Conservation (phyloP, 2,113 vertebrate species). For the Nematolebias whitei region DNA sequence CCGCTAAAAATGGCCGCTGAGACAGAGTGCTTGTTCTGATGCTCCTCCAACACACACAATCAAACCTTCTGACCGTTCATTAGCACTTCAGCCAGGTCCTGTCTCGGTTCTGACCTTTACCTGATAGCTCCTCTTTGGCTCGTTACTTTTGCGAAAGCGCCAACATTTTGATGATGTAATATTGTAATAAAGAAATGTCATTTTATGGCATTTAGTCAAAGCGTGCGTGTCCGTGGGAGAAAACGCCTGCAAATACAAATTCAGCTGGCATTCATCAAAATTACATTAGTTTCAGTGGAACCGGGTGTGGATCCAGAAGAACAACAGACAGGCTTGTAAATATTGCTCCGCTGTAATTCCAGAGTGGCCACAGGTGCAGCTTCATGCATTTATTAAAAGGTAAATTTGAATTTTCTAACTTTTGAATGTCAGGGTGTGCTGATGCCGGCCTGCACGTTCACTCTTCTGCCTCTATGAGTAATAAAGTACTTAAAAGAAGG, state of each 20-base stretch:
- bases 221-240: neutral
- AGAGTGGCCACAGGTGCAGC: constrained; percentile 58
- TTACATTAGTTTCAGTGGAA: constrained; percentile 30
- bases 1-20: constrained; percentile 61
- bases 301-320: constrained; percentile 30
- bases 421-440: constrained; percentile 27
- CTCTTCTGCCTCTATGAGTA: constrained; percentile 13
- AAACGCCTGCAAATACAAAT: constrained; percentile 1
- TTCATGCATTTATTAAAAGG: constrained; percentile 64
- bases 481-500: constrained; percentile 9
- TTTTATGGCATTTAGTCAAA: constrained; percentile 47
- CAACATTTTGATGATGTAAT: constrained; percentile 14
- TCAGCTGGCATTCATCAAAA: constrained; percentile 49
- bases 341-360: constrained; percentile 40
- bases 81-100: constrained; percentile 15
- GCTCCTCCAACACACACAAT: neutral
- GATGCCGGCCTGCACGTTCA: constrained; percentile 9
- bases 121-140: constrained; percentile 25
- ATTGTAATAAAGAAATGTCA: constrained; percentile 26
- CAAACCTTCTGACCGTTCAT: neutral
- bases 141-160: constrained; percentile 28
- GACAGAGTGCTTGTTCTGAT: constrained; percentile 21
- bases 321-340: constrained; percentile 43
- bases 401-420: constrained; percentile 51
- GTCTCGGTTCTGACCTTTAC: constrained; percentile 34